Conservation (phyloP, 1,140 invertebrate species). For the Drosophila obscura region DNA sequence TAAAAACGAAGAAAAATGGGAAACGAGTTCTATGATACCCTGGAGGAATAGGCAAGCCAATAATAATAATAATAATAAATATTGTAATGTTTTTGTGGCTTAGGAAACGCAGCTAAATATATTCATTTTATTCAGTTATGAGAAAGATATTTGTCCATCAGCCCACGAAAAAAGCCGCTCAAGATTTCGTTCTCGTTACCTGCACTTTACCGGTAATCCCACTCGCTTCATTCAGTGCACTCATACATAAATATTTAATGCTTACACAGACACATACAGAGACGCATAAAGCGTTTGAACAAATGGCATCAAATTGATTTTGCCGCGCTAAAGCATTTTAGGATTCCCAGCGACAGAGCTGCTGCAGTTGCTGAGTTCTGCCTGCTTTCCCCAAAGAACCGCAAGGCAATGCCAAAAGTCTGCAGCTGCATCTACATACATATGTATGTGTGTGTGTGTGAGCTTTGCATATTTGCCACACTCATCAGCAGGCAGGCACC, state of each 20-base stretch:
- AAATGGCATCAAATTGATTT: slow-evolving; percentile 79
- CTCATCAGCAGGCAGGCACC: background rate
- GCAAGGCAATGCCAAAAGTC: slow-evolving; percentile 23
- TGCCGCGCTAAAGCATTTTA: slow-evolving; percentile 69
- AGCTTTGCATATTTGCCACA: slow-evolving; percentile 58
- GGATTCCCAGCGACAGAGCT: slow-evolving; percentile 46
- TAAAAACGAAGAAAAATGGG: slow-evolving; percentile 19
- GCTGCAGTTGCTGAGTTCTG: background rate
- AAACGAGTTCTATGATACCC: background rate
- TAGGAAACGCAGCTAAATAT: no score
- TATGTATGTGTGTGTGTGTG: slow-evolving; percentile 19
- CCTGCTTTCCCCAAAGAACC: slow-evolving; percentile 2
- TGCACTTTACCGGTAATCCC: slow-evolving; percentile 41
- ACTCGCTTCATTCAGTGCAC: slow-evolving; percentile 28
- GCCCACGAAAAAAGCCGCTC: background rate
- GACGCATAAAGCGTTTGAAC: slow-evolving; percentile 61
- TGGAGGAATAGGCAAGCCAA: background rate
- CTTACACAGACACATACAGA: slow-evolving; percentile 16
- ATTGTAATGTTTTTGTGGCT: no score
- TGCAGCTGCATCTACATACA: slow-evolving; percentile 15
- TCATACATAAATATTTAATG: slow-evolving; percentile 60
- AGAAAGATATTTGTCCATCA: background rate
- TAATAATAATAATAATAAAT: no score
- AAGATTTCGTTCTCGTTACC: slow-evolving; percentile 11
- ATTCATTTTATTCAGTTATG: background rate